Evolutionary conservation across 2,888 invertebrate species (phyloP).

Genomic region (Cerastoderma edule): DNA sequence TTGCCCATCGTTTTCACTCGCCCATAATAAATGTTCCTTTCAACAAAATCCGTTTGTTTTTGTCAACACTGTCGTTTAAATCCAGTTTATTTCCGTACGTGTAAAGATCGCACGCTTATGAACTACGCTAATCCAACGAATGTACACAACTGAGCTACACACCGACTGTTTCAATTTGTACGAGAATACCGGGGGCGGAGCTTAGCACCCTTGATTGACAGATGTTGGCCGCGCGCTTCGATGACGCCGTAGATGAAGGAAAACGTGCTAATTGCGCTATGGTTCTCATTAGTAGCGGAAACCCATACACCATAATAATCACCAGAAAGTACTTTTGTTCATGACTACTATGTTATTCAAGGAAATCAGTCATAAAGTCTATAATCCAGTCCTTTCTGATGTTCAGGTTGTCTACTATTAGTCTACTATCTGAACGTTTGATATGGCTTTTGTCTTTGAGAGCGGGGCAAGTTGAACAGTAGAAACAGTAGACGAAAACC

Average conservation of each 20-base stretch:
- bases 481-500: too few species aligned
- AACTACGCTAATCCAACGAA: conserved; percentile 7
- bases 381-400: background rate
- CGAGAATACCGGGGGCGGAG: conserved; percentile 13
- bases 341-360: background rate
- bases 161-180: conserved; percentile 29
- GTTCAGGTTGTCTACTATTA: background rate
- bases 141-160: conserved; percentile 18
- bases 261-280: conserved; percentile 17
- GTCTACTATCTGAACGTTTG: background rate
- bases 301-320: background rate
- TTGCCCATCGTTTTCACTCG: conserved; percentile 73
- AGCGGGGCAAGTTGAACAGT: too few species aligned
- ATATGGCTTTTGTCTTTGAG: too few species aligned
- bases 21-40: conserved; percentile 29
- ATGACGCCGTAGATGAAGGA: conserved; percentile 6
- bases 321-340: background rate
- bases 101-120: background rate
- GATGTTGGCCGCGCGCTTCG: background rate
- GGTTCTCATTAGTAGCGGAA: background rate
- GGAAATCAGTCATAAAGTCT: background rate
- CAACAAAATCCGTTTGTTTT: background rate
- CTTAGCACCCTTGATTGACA: conserved; percentile 17
- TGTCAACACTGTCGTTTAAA: background rate
- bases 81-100: conserved; percentile 7